These are phyloP conservation scores for Uropetala carovei DNA, from an alignment of 2,888 invertebrate genomes.

Conservation along the genomic window DNA sequence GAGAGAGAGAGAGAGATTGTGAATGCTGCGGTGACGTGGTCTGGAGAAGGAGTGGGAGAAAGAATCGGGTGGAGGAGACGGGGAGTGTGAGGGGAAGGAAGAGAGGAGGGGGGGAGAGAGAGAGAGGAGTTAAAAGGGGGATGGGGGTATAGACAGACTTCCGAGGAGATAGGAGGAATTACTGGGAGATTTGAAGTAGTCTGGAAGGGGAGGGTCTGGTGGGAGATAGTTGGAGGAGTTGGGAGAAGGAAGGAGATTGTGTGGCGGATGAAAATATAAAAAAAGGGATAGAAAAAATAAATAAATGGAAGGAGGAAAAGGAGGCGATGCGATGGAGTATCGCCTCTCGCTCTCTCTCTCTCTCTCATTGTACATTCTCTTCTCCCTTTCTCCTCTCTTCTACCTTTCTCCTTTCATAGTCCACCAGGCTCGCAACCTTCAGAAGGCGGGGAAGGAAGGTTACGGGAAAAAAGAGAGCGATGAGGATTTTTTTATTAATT, in stretches of 20 bases:
- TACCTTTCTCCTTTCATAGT: not conserved
- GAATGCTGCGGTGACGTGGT: conserved; percentile 38
- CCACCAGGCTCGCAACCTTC: conserved; percentile 5
- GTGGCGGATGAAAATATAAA: not conserved
- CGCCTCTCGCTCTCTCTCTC: too few relatives aligned
- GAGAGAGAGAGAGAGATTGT: conserved; percentile 26
- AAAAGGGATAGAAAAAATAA: not conserved
- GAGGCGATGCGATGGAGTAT: not conserved
- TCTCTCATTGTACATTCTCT: too few relatives aligned
- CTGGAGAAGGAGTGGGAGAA: not conserved
- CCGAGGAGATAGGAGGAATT: not conserved
- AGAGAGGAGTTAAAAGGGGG: not conserved
- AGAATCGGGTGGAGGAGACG: not conserved
- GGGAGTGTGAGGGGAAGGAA: not conserved
- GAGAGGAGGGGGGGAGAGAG: not conserved
- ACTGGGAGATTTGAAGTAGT: conserved; percentile 7
- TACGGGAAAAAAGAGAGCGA: not conserved
- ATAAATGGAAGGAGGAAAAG: not conserved
- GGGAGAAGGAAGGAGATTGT: not conserved
- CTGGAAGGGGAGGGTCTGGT: conserved; percentile 1
- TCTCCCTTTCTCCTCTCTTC: not conserved
- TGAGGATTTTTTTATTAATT: not conserved
- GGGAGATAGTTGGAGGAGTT: not conserved
- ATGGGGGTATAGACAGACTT: not conserved
- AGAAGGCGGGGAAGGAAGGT: not conserved